Percentiles rank a stretch among this genome's conserved stretches.
phyloP scores from a whole-genome alignment of 2,113 vertebrate species.

The Clupea harengus region DNA sequence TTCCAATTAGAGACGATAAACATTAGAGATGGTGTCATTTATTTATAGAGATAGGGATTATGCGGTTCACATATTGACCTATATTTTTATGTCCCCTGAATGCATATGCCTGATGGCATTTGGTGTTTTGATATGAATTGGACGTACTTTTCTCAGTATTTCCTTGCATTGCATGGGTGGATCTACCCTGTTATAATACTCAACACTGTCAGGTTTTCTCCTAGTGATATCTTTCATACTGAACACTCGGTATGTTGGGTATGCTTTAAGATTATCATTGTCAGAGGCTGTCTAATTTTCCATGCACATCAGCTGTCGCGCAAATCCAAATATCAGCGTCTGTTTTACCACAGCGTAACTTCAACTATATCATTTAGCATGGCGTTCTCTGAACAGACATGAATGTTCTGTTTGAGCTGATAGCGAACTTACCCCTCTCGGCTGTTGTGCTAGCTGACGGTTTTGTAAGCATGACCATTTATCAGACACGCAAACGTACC shows the following conservation, averaged over 20 bases:
- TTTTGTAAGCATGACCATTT: not conserved
- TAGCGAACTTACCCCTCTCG: not conserved
- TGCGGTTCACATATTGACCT: constrained; percentile 39
- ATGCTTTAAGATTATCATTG: not conserved
- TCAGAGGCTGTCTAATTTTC: not conserved
- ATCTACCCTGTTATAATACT: not conserved
- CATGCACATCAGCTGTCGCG: not conserved
- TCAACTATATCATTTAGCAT: not conserved
- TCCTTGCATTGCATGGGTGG: not conserved
- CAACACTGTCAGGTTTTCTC: not conserved
- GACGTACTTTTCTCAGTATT: not conserved
- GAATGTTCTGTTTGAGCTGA: not conserved
- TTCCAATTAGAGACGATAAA: constrained; percentile 34
- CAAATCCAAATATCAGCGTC: not conserved
- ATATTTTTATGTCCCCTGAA: constrained; percentile 16
- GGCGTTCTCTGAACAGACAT: not conserved
- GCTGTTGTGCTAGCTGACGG: not conserved
- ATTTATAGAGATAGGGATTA: constrained; percentile 21
- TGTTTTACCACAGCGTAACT: not conserved
- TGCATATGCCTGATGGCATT: not conserved
- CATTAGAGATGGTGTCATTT: constrained; percentile 14
- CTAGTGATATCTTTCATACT: not conserved
- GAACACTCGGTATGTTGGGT: not conserved
- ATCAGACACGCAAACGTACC: not conserved
- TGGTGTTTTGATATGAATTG: not conserved